phyloP scores from a whole-genome alignment of 1,140 invertebrate genomes.

The Euura saliciscinereae region DNA sequence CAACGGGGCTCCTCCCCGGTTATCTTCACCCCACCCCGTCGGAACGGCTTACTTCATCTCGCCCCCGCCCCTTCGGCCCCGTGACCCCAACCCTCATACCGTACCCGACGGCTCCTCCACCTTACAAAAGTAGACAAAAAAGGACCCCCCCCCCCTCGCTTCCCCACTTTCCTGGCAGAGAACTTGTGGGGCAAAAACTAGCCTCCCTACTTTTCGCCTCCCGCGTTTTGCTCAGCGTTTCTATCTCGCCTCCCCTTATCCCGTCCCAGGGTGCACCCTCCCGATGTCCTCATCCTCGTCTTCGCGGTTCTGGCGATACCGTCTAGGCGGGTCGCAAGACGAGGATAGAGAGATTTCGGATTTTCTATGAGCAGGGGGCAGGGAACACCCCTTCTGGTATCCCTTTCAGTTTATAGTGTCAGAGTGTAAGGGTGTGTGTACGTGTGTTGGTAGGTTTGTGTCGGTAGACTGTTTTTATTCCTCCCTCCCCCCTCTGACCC shows the following conservation, averaged over 20 bases:
- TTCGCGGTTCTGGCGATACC: background rate
- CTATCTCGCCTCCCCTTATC: background rate
- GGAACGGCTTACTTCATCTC: background rate
- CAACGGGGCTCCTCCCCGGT: conserved; percentile 2
- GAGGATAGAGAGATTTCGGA: background rate
- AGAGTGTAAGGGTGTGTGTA: background rate
- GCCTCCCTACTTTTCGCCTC: background rate
- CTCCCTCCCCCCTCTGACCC: background rate
- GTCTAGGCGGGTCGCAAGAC: background rate
- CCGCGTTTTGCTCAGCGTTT: background rate
- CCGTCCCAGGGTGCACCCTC: background rate
- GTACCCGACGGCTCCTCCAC: background rate
- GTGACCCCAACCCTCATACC: background rate
- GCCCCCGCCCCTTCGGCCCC: background rate
- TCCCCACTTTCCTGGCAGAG: background rate
- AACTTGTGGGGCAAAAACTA: conserved; percentile 4
- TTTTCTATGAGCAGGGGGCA: background rate
- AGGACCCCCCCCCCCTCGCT: background rate
- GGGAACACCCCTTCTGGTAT: background rate
- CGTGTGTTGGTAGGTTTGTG: background rate
- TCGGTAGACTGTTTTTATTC: background rate
- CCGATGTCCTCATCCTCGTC: background rate
- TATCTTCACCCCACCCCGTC: background rate
- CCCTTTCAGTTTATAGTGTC: background rate
- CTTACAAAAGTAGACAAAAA: background rate